Base-by-base conservation (phyloP, 2,888 invertebrate species). In the Cerastis rubricosa region DNA sequence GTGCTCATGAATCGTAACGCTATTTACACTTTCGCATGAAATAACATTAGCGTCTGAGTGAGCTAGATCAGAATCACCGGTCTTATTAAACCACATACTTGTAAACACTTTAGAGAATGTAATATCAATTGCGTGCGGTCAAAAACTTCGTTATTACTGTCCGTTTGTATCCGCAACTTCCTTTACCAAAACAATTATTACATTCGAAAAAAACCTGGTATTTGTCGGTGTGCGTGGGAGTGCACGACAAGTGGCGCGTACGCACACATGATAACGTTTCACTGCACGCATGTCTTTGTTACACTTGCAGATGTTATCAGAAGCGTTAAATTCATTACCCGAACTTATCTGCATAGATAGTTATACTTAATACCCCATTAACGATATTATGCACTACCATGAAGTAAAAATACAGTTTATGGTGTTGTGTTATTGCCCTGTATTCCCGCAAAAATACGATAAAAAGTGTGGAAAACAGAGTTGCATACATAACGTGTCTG, bases 91-190 rank as follows among this genome's bases (percentile, higher is more conserved):
- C 81, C 80, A 80, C 79, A 81, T 85, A 79, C 71, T 71, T 77
- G 63, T 67, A 76, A 66, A 72, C 80, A 81, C 71, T 84, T 80
- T 76, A 87, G 87, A 87, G 87, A 88, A 86, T 86, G 83, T 91
- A 75, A 87, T 89, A 90, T 89, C 89, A 89, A 89, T 89, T 84
- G 91, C 91, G 90, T 95, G 95, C 89, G 89, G 91, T 90, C 91
- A 89, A 92, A 92, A 89, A 86, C 77, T 86, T 86, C 90, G 90
- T 91, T 92, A 90, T 92, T 92, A 91, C 89, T 89, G 91, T 92
- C 91, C 90, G 90, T 93, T 91, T 89, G 92, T 93, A 93, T 94
- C 94, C 93, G 92, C 94, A 92, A 95, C 94, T 95, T 95, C 95
- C 95, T 95, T 90, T 90, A 89, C 90, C 89, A 87, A 90, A 92